Conservation (phyloP, 2,797 vertebrate species). For the Pantherophis vulpinus region DNA sequence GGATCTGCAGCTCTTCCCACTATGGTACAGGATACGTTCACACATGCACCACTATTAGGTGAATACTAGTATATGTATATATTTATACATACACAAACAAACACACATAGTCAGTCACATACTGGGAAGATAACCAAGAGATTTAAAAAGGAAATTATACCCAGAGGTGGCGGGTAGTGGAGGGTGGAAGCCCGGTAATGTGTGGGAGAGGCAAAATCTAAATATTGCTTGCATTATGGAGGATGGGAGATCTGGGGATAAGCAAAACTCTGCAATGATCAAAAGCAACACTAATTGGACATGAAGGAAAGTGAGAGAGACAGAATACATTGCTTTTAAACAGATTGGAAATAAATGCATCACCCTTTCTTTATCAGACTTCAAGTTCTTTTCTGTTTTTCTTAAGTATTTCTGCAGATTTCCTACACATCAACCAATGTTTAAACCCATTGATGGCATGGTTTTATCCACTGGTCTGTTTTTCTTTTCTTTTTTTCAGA, state of each 20-base stretch:
- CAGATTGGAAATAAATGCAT: background rate
- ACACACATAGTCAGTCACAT: background rate
- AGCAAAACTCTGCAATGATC: slow-evolving; percentile 46
- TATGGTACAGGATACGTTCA: background rate
- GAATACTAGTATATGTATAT: background rate
- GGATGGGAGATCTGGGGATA: slow-evolving; percentile 49
- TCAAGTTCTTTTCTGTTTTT: slow-evolving; percentile 7
- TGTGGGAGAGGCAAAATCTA: background rate
- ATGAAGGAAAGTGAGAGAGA: background rate
- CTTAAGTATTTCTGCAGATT: background rate
- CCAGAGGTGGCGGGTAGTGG: background rate
- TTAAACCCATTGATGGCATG: background rate
- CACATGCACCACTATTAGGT: background rate
- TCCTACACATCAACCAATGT: background rate
- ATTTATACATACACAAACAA: background rate
- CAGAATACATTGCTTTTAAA: slow-evolving; percentile 3
- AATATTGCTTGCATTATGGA: background rate
- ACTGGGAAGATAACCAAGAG: background rate
- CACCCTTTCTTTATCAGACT: background rate
- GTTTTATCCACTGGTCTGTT: slow-evolving; percentile 7
- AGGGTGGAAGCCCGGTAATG: background rate
- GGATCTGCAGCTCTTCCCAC: background rate
- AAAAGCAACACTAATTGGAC: slow-evolving; percentile 34
- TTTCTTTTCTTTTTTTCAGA: slow-evolving; percentile 32
- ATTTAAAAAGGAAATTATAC: background rate